A percentile compares a stretch with the other conserved stretches of the same genome.
Evolutionary conservation across 2,797 vertebrate genomes (phyloP).

Genomic region (Diceros bicornis): DNA sequence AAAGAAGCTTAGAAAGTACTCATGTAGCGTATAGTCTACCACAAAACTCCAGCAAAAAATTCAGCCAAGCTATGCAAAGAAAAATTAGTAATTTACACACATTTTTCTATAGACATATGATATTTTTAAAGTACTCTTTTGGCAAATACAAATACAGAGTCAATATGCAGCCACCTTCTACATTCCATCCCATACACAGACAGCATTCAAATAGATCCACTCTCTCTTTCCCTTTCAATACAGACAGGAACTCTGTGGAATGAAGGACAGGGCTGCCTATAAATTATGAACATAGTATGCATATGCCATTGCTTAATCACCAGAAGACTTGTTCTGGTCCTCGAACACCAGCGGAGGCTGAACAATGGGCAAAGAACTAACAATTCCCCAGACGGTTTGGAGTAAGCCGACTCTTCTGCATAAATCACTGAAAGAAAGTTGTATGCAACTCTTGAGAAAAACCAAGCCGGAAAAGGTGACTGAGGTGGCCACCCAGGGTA

Average conservation of each 20-base stretch:
- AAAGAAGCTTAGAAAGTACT: slow-evolving; percentile 76
- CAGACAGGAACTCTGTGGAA: not conserved
- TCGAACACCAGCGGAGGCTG: not conserved
- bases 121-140: slow-evolving; percentile 65
- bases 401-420: not conserved
- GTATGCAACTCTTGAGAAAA: not conserved
- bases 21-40: not conserved
- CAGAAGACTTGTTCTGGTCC: not conserved
- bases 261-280: not conserved
- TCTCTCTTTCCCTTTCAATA: not conserved
- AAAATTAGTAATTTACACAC: slow-evolving; percentile 42
- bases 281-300: not conserved
- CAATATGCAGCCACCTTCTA: not conserved
- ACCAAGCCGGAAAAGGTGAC: not conserved
- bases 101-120: slow-evolving; percentile 13
- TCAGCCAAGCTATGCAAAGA: slow-evolving; percentile 48
- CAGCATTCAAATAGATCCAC: not conserved
- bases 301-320: not conserved
- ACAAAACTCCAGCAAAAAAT: slow-evolving; percentile 60
- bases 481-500: not conserved
- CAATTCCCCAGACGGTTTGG: not conserved
- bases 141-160: not conserved
- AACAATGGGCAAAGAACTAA: not conserved
- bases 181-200: not conserved
- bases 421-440: not conserved